These are phyloP conservation scores for Xenopus laevis DNA, from an alignment of 2,113 vertebrate genomes.

Conservation along the genomic window DNA sequence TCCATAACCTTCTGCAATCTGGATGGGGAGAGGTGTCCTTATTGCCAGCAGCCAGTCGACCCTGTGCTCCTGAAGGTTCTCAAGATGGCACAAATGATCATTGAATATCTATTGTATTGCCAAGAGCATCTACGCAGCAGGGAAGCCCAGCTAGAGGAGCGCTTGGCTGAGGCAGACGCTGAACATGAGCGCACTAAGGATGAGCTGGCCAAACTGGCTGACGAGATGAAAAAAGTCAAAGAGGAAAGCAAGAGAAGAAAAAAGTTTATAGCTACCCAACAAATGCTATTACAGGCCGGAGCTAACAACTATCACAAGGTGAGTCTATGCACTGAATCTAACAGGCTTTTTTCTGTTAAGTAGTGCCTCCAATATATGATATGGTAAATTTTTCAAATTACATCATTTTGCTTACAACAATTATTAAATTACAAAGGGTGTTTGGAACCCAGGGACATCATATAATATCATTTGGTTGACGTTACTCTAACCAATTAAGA, in stretches of 20 bases:
- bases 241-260: slow-evolving; percentile 64
- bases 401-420: no score
- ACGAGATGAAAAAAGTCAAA: slow-evolving; percentile 52
- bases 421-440: no score
- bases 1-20: slow-evolving; percentile 65
- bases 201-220: slow-evolving; percentile 50
- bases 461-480: no score
- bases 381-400: no score
- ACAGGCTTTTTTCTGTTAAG: no score
- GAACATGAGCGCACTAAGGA: slow-evolving; percentile 50
- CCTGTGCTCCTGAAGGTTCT: slow-evolving; percentile 65
- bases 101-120: slow-evolving; percentile 70
- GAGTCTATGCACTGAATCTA: neutral
- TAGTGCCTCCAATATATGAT: no score
- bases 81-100: slow-evolving; percentile 71
- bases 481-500: no score
- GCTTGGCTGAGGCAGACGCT: slow-evolving; percentile 50
- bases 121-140: slow-evolving; percentile 63
- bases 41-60: slow-evolving; percentile 62
- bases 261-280: slow-evolving; percentile 63
- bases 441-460: no score
- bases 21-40: slow-evolving; percentile 59
- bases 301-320: slow-evolving; percentile 64
- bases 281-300: slow-evolving; percentile 62
- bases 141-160: slow-evolving; percentile 52